Evolutionary conservation across 2,113 vertebrate genomes (phyloP), one percentile per base, ranked within the genome.

Genomic region (Acrocephalus kingi): DNA sequence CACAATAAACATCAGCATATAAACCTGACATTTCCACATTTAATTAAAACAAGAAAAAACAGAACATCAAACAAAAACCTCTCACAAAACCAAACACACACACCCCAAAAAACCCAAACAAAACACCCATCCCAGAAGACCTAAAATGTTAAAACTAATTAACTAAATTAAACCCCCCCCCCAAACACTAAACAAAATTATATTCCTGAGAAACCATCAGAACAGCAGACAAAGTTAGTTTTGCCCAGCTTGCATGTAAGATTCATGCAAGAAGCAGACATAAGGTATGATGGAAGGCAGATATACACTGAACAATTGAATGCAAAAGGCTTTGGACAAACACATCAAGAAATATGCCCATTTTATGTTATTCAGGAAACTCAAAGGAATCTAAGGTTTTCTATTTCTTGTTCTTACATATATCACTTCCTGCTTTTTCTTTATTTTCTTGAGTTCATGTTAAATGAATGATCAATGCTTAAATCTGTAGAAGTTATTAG

Each of bases 41-140:
- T 46, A 67, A 61, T 20, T 80, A 45, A 69, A 87, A 74, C 35
- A 71, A 41, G 19, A 72, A 55, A 55, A 59, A 52, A 51, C 33
- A 56, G 25, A 86, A 58, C 7, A 56, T 3, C 18, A 39, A 63
- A 63, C 14, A 51, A 63, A 81, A 49, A 15, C 4, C 2, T 37
- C 20, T 18, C 30, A 3, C 18, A 31, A 56, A 61, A 62, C 0
- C 20, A 28, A 67, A 55, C 10, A 56, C 5, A 2, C 5, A 15
- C 13, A 1, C 3, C 31, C n/a, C 3, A 3, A 31, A 33, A 39
- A 7, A 63, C 3, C 9, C 1, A 8, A 35, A 56, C 6, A 54
- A 82, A 86, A 63, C 1, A 3, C 7, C 4, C 13, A 11, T 33
- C 3, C 7, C 6, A 19, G 64, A 56, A 48, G 9, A 6, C 33